A percentile compares a stretch with the other conserved stretches of the same genome.
Evolutionary conservation across 2,888 invertebrate genomes (phyloP).

Genomic region (Emmelina monodactyla): DNA sequence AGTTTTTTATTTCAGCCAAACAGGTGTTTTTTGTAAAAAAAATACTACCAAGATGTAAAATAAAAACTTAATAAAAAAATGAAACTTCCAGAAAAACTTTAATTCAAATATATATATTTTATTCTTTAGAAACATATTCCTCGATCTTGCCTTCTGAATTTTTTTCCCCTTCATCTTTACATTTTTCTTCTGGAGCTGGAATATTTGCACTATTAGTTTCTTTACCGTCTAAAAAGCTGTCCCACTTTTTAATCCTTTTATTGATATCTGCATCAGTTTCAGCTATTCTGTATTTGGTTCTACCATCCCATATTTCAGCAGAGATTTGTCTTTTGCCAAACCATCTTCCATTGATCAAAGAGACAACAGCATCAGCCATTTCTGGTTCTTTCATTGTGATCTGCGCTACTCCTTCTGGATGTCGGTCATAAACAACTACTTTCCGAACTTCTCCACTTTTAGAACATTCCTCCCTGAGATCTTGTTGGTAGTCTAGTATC

Average conservation of each 20-base stretch:
- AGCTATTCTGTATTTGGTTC: constrained; percentile 88
- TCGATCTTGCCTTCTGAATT: no score
- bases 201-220: no score
- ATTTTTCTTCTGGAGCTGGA: no score
- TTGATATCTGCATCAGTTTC: constrained; percentile 90
- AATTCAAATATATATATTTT: no score
- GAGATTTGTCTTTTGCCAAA: constrained; percentile 86
- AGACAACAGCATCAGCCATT: constrained; percentile 89
- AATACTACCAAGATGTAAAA: no score
- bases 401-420: constrained; percentile 94
- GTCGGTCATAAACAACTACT: constrained; percentile 89
- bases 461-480: constrained; percentile 85
- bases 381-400: constrained; percentile 90
- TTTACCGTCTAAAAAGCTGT: constrained; percentile 76
- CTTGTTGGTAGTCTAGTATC: constrained; percentile 90
- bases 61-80: no score
- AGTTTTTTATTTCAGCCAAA: no score
- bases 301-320: constrained; percentile 95
- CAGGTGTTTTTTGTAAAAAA: no score
- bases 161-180: no score
- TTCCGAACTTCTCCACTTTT: constrained; percentile 94
- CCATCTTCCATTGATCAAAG: constrained; percentile 87
- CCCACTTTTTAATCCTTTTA: constrained; percentile 87
- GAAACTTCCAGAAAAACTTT: no score
- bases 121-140: no score